Percentiles rank a stretch among this genome's conserved stretches.
phyloP scores from a whole-genome alignment of 2,113 vertebrate genomes.

The Benitochromis conjunctus region DNA sequence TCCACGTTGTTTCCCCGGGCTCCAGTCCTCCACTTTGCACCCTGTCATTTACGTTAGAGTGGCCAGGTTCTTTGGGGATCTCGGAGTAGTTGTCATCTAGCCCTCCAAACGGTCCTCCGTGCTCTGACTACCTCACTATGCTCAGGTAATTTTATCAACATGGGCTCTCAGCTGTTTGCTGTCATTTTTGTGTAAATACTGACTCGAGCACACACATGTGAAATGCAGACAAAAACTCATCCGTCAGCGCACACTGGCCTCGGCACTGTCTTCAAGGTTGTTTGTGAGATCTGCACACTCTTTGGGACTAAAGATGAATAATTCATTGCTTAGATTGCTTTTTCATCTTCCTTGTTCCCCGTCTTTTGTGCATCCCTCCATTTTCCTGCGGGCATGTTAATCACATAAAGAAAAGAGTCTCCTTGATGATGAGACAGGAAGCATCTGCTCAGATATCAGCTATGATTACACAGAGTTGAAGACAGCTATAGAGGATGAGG shows the following conservation, averaged over 20 bases:
- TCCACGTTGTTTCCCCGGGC: neutral
- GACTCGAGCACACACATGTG: neutral
- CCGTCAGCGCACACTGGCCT: neutral
- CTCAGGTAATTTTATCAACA: neutral
- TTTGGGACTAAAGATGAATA: slow-evolving; percentile 47
- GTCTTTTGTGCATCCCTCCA: neutral
- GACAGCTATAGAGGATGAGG: neutral
- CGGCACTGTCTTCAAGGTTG: slow-evolving; percentile 10
- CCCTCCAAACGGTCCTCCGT: neutral
- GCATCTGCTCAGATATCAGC: slow-evolving; percentile 13
- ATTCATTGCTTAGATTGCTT: slow-evolving; percentile 28
- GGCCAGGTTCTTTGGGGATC: neutral
- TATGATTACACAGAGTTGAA: slow-evolving; percentile 2
- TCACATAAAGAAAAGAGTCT: slow-evolving; percentile 25
- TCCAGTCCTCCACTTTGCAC: neutral
- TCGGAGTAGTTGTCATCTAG: neutral
- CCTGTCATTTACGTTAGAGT: neutral
- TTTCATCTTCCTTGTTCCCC: neutral
- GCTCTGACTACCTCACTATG: neutral
- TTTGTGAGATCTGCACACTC: neutral
- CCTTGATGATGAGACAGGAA: slow-evolving; percentile 11
- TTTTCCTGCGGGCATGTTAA: slow-evolving; percentile 28
- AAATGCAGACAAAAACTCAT: neutral
- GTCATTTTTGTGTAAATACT: neutral
- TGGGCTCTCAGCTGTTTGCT: neutral